Base-by-base conservation (phyloP, 2,797 vertebrate genomes). In the Squalus acanthias region DNA sequence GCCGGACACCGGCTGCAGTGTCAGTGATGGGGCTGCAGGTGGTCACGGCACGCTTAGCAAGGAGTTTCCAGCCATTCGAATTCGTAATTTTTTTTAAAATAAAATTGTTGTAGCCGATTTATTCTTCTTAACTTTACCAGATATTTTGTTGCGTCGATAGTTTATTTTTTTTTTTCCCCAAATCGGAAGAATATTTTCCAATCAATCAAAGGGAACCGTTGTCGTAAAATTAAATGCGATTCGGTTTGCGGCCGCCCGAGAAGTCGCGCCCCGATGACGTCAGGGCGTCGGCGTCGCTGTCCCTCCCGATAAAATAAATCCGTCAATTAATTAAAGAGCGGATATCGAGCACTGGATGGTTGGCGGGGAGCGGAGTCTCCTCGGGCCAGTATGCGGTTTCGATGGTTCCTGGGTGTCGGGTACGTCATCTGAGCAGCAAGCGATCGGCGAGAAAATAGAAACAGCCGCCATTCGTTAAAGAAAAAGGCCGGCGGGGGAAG, bases 271-370 rank as follows among this genome's bases (percentile, higher is more conserved):
- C 57, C 91, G 17, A 69, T 93, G 63, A 93, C 65, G 91, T 69
- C 63, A 69, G 65, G 7, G n/a, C 63, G 63, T 46, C 65, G 39
- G 65, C 91, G 8, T 24, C 63, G 33, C 15, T 39, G 2, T 46
- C 91, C 65, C n/a, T 69, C 91, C n/a, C n/a, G 63, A n/a, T 69
- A 20, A 39, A 93, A 93, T 67, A 69, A 93, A 93, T 93, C 63
- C 9, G n/a, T 10, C 5, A n/a, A 93, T 93, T 93, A 93, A 93
- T 93, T 67, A 69, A 93, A 46, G 22, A 65, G n/a, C 7, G 17
- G 39, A 26, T 46, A 69, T 12, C n/a, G n/a, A 24, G 15, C 1
- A 39, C 6, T 39, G 63, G 63, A 91, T 29, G 88, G 29, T n/a
- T 60, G 10, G 57, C 33, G 60, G 88, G 53, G 0, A 92, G 33